Evolutionary conservation across 2,113 vertebrate genomes (phyloP).

Genomic region (Eurypyga helias): DNA sequence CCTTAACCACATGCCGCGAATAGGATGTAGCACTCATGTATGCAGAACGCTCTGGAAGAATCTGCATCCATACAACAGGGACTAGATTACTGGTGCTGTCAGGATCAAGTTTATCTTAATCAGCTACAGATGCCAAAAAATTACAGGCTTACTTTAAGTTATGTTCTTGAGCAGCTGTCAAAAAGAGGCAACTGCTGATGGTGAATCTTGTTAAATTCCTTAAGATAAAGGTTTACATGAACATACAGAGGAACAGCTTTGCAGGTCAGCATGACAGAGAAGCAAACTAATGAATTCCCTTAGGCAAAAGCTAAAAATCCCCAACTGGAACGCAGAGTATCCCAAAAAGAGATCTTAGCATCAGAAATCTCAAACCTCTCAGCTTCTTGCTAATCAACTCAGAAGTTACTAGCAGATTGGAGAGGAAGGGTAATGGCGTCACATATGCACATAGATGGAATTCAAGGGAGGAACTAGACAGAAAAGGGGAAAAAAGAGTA

Average conservation of each 20-base stretch:
- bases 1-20: not conserved
- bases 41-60: not conserved
- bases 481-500: not conserved
- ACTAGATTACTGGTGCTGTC: not conserved
- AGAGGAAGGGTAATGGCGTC: not conserved
- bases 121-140: conserved; percentile 30
- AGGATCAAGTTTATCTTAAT: not conserved
- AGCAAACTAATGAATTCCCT: conserved; percentile 14
- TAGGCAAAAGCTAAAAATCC: not conserved
- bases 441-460: not conserved
- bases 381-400: not conserved
- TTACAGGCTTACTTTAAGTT: not conserved
- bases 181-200: not conserved
- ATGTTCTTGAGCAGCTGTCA: conserved; percentile 24
- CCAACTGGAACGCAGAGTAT: not conserved
- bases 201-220: not conserved
- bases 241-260: conserved; percentile 44
- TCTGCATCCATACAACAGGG: not conserved
- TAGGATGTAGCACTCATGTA: not conserved
- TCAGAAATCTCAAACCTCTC: not conserved
- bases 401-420: not conserved
- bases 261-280: conserved; percentile 22
- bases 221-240: conserved; percentile 3
- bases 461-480: not conserved
- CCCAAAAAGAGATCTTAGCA: not conserved